Evolutionary conservation across 2,797 vertebrate species (phyloP).

Genomic region (Thamnophis elegans): DNA sequence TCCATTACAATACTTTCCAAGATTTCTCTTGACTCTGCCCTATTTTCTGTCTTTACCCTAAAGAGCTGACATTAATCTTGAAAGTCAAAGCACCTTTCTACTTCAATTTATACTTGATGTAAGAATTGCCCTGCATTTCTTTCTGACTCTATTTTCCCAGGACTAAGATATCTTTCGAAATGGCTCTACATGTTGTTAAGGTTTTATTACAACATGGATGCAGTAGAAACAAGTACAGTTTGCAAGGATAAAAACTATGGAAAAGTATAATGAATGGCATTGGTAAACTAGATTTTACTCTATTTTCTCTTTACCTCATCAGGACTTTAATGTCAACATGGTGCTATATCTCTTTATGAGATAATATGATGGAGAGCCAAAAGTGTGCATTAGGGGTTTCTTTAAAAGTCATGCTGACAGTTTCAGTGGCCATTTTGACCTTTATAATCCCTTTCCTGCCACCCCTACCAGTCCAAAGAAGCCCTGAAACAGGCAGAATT

Average conservation of each 20-base stretch:
- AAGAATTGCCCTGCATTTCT: neutral
- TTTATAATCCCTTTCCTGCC: neutral
- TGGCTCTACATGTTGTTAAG: neutral
- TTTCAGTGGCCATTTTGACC: neutral
- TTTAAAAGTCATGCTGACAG: neutral
- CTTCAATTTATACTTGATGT: neutral
- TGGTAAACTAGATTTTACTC: neutral
- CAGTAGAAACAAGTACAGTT: neutral
- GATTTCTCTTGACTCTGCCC: neutral
- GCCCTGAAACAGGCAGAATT: neutral
- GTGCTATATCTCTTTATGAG: neutral
- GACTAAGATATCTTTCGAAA: neutral
- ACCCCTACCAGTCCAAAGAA: neutral
- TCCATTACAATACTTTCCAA: neutral
- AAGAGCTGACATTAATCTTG: neutral
- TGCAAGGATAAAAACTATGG: neutral
- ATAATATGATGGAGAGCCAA: neutral
- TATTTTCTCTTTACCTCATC: neutral
- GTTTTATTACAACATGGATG: neutral
- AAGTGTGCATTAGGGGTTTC: neutral
- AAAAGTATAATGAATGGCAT: neutral
- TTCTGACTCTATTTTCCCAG: neutral
- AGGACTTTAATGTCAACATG: neutral
- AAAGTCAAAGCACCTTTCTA: neutral
- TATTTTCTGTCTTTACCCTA: neutral